These are phyloP conservation scores for Amblyjoppa fuscipennis DNA, from an alignment of 2,888 invertebrate species.

Conservation along the genomic window DNA sequence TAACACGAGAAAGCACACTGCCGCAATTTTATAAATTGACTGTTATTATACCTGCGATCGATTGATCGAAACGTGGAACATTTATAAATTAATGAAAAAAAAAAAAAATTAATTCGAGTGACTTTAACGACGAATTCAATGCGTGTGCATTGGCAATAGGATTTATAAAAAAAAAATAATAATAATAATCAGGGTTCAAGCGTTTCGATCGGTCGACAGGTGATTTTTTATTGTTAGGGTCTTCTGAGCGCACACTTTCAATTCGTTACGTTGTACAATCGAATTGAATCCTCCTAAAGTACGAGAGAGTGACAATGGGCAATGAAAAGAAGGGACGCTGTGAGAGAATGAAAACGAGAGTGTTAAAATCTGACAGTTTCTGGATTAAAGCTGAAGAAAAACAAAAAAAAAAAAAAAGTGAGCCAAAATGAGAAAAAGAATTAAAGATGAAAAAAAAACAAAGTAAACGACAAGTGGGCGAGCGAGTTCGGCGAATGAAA, in stretches of 20 bases:
- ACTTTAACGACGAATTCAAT: neutral
- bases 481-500: slow-evolving; percentile 40
- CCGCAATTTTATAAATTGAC: slow-evolving; percentile 81
- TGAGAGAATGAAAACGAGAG: slow-evolving; percentile 6
- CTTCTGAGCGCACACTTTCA: slow-evolving; percentile 75
- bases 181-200: neutral
- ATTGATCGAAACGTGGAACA: slow-evolving; percentile 58
- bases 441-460: slow-evolving; percentile 23
- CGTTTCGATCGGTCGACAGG: slow-evolving; percentile 53
- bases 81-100: neutral
- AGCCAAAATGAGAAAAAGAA: slow-evolving; percentile 41
- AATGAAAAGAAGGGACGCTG: slow-evolving; percentile 18
- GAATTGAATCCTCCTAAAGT: slow-evolving; percentile 67
- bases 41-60: slow-evolving; percentile 74
- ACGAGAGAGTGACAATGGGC: slow-evolving; percentile 31
- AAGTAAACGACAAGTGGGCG: slow-evolving; percentile 33
- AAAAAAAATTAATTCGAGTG: neutral
- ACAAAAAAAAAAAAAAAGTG: slow-evolving; percentile 25
- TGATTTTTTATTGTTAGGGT: slow-evolving; percentile 63
- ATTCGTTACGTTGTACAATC: slow-evolving; percentile 71
- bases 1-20: slow-evolving; percentile 80
- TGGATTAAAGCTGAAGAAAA: slow-evolving; percentile 25
- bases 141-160: neutral
- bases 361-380: slow-evolving; percentile 25
- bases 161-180: neutral